Conservation (phyloP, 2,888 invertebrate species). For the Acrobasis suavella region DNA sequence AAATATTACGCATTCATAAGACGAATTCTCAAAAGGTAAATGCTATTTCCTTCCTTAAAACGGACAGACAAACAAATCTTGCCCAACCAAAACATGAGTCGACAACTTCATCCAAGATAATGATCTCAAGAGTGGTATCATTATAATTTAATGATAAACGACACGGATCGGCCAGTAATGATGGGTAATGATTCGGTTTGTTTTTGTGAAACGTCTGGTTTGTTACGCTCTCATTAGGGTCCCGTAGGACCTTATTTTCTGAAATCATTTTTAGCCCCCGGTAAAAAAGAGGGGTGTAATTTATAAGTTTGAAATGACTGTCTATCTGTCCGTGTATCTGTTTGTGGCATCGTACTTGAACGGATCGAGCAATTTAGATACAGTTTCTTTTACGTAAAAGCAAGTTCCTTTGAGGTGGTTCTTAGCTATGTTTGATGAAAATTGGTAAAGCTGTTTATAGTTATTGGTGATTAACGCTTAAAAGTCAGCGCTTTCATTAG, state of each 20-base stretch:
- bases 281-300: too few relatives aligned
- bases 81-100: slow-evolving; percentile 37
- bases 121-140: slow-evolving; percentile 52
- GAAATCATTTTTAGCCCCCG: too few relatives aligned
- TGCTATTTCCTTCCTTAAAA: neutral
- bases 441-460: too few relatives aligned
- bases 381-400: too few relatives aligned
- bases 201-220: slow-evolving; percentile 57
- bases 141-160: slow-evolving; percentile 59
- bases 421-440: too few relatives aligned
- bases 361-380: too few relatives aligned
- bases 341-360: too few relatives aligned
- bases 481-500: too few relatives aligned
- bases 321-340: too few relatives aligned
- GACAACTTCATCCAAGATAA: slow-evolving; percentile 47
- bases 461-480: too few relatives aligned
- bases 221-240: slow-evolving; percentile 36
- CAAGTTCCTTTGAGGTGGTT: too few relatives aligned
- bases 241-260: slow-evolving; percentile 29
- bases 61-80: neutral
- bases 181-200: slow-evolving; percentile 73
- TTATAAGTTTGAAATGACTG: too few relatives aligned
- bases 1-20: neutral
- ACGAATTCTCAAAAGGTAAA: neutral
- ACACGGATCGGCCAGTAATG: slow-evolving; percentile 67